Evolutionary conservation across 2,113 vertebrate species (phyloP).

Genomic region (Peromyscus californicus): DNA sequence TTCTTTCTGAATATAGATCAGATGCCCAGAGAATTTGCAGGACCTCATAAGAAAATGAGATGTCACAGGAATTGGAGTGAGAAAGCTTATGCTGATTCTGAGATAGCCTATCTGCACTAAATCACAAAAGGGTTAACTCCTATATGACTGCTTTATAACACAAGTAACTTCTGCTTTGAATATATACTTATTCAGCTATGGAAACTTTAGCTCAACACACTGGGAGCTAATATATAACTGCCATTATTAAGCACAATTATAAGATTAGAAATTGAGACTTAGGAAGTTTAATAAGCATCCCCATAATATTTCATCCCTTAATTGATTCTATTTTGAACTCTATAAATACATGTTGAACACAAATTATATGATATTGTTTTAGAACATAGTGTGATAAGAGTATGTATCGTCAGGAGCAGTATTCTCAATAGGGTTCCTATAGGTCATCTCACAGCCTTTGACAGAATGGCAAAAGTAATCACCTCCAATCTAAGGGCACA

Average conservation of each 20-base stretch:
- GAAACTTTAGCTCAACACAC: neutral
- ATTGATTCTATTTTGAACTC: neutral
- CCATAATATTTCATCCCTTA: neutral
- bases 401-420: neutral
- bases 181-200: neutral
- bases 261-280: constrained; percentile 3
- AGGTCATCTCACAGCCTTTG: neutral
- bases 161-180: neutral
- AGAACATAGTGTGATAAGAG: neutral
- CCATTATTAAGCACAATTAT: neutral
- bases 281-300: neutral
- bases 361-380: neutral
- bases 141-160: neutral
- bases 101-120: neutral
- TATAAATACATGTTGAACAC: neutral
- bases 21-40: neutral
- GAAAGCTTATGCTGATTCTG: neutral
- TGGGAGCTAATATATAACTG: neutral
- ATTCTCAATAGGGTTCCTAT: neutral
- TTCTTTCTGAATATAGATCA: neutral
- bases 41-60: neutral
- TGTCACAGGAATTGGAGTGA: neutral
- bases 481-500: neutral
- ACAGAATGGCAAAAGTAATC: neutral
- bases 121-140: neutral